These are phyloP conservation scores for Drosophila melanosoma DNA, from an alignment of 2,888 invertebrate genomes.

Conservation along the genomic window DNA sequence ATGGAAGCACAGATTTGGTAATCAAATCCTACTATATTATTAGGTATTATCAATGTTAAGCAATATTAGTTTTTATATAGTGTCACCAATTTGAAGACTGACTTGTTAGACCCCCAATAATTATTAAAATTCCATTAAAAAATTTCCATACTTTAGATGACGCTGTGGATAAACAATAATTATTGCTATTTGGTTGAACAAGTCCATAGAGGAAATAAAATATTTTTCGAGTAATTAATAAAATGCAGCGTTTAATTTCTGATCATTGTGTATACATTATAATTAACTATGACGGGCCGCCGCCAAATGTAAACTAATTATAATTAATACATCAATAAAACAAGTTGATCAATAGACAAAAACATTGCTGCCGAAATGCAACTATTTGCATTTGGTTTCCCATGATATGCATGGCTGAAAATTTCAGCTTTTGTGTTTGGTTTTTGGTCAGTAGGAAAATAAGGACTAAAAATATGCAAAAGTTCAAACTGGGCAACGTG, in stretches of 20 bases:
- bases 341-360: slow-evolving; percentile 57
- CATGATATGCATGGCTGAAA: slow-evolving; percentile 5
- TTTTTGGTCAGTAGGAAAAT: not conserved
- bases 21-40: not conserved
- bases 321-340: slow-evolving; percentile 72
- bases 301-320: slow-evolving; percentile 64
- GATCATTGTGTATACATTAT: slow-evolving; percentile 49
- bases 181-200: slow-evolving; percentile 31
- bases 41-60: not conserved
- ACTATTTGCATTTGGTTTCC: slow-evolving; percentile 18
- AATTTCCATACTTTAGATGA: slow-evolving; percentile 41
- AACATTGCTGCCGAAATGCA: slow-evolving; percentile 23
- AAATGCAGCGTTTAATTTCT: slow-evolving; percentile 42
- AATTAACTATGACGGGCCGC: slow-evolving; percentile 66
- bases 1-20: too few relatives aligned
- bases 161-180: slow-evolving; percentile 46
- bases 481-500: not conserved
- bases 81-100: not conserved
- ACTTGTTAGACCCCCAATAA: not conserved
- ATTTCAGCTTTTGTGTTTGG: slow-evolving; percentile 3
- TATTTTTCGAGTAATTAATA: slow-evolving; percentile 60
- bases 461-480: not conserved
- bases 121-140: slow-evolving; percentile 29
- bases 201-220: slow-evolving; percentile 24
- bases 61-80: not conserved